Evolutionary conservation across 2,113 vertebrate species (phyloP), one percentile per base, ranked within the genome.

Genomic region (Hiodon tergisus): DNA sequence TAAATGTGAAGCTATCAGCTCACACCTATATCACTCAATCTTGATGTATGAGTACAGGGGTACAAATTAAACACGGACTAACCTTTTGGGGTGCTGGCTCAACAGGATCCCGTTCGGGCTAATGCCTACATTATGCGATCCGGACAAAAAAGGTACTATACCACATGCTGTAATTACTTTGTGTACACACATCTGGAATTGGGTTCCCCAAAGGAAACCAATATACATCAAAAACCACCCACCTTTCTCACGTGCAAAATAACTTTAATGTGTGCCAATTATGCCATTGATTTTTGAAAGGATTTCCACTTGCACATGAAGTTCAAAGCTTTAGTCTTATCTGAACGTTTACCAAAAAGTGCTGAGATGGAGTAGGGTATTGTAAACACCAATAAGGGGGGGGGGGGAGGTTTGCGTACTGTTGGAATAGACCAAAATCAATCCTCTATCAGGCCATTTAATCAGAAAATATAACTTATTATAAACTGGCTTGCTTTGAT

Each of bases 151-250:
- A 87, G 83, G 85, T 84, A 86, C 88, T 91, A 87, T 90, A 81
- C 83, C 79, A 86, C 84, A 86, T 81, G 84, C 79, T 72, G 80
- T 88, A 90, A 92, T 92, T 87, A 87, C 87, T 86, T 82, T 87
- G 88, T 90, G 83, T 88, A 88, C 87, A 88, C 85, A 91, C 91
- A 91, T 92, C 90, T 92, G 90, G 90, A 87, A 82, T 86, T 83
- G 78, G 81, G 82, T 85, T 86, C 47, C 11, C 83, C 83, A 83
- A 82, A 83, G 85, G 85, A 86, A 86, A 79, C 66, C 82, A 87
- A 85, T 86, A 83, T 79, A 78, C 81, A 87, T 82, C 52, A 76
- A 80, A 75, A 76, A 76, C 55, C 53, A 79, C 65, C 75, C 77
- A 50, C 78, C 78, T 68, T 73, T 76, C 82, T 85, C 51, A 83